These are phyloP conservation scores for Xyliphius kryptos DNA, from an alignment of 2,113 vertebrate genomes.

Conservation along the genomic window DNA sequence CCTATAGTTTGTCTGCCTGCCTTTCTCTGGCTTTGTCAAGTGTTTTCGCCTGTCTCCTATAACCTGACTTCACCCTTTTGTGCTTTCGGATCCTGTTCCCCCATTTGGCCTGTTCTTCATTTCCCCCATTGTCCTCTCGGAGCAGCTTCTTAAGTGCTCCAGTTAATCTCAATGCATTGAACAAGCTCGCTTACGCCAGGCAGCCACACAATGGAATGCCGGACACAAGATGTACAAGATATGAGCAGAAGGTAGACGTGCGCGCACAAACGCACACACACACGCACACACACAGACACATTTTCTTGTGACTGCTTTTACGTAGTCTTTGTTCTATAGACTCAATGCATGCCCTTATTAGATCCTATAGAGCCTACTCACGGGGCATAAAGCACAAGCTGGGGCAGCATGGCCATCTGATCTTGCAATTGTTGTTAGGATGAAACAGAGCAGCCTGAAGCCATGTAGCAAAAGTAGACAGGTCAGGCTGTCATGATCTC, in stretches of 20 bases:
- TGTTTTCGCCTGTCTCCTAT: conserved; percentile 39
- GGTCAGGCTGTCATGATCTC: conserved; percentile 19
- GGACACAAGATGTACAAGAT: conserved; percentile 35
- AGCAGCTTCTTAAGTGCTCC: conserved; percentile 23
- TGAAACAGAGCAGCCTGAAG: conserved; percentile 11
- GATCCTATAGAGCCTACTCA: conserved; percentile 11
- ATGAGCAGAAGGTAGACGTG: conserved; percentile 16
- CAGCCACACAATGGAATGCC: conserved; percentile 28
- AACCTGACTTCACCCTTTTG: conserved; percentile 37
- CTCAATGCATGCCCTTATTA: conserved; percentile 22
- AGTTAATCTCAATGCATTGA: conserved; percentile 32
- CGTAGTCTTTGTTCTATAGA: conserved; percentile 13
- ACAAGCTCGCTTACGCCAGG: conserved; percentile 11
- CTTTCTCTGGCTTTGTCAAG: conserved; percentile 3
- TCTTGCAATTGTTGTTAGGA: conserved; percentile 17
- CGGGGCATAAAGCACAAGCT: conserved; percentile 12
- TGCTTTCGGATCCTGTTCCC: conserved; percentile 32
- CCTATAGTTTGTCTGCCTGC: too few relatives aligned
- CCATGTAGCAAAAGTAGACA: conserved; percentile 12
- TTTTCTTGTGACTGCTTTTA: conserved; percentile 1
- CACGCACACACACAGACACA: too few relatives aligned
- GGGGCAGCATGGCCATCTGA: conserved; percentile 5
- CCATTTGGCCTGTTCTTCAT: conserved; percentile 29
- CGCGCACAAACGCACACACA: too few relatives aligned
- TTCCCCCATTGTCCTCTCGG: conserved; percentile 19